Evolutionary conservation across 1,140 invertebrate species (phyloP).

Genomic region (Lucilia sericata): DNA sequence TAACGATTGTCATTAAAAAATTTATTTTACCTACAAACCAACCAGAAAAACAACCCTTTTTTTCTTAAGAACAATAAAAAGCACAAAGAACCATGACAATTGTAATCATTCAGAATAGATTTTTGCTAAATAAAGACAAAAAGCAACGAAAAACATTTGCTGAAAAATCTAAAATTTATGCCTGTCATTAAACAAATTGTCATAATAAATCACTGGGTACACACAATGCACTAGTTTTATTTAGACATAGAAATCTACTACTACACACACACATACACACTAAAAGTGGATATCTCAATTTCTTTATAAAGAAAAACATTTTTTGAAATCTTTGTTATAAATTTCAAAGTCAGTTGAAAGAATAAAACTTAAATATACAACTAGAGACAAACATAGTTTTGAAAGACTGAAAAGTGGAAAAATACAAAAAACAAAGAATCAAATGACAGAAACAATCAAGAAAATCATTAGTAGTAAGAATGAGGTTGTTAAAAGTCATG

Average conservation of each 20-base stretch:
- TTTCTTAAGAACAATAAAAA: neutral
- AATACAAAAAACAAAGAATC: neutral
- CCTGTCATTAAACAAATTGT: slow-evolving; percentile 67
- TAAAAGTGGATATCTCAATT: too few species aligned
- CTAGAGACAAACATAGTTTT: neutral
- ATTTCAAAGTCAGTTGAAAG: slow-evolving; percentile 33
- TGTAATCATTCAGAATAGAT: neutral
- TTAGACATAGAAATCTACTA: too few species aligned
- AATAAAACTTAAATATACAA: neutral
- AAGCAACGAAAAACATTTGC: slow-evolving; percentile 1
- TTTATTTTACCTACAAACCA: slow-evolving; percentile 9
- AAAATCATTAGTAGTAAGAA: slow-evolving; percentile 28
- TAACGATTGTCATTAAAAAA: neutral
- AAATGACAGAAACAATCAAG: slow-evolving; percentile 32
- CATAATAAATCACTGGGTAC: slow-evolving; percentile 64
- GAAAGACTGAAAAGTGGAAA: neutral
- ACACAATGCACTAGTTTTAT: too few species aligned
- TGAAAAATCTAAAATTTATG: slow-evolving; percentile 59
- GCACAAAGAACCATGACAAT: neutral
- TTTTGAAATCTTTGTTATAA: neutral
- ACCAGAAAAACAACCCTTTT: neutral
- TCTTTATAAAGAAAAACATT: neutral
- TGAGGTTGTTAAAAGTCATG: slow-evolving; percentile 42
- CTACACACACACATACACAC: slow-evolving; percentile 11
- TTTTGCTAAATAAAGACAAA: neutral